Evolutionary conservation across 2,888 invertebrate genomes (phyloP), one percentile per base, ranked within the genome.

Genomic region (Drosophila borborema): DNA sequence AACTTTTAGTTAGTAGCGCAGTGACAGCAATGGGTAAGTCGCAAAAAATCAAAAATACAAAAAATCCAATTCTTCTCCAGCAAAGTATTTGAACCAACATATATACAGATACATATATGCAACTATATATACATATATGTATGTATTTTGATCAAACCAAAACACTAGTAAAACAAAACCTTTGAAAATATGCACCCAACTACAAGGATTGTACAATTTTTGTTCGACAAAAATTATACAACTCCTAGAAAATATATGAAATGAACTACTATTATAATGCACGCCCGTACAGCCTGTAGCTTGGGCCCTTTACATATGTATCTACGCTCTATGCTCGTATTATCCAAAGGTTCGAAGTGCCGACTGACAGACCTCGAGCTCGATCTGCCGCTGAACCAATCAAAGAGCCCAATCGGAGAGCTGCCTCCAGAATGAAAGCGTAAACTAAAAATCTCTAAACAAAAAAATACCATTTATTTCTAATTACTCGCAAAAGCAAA

Each of bases 321-420:
- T 78, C 78, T 88, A 86, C 90, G 90, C 84, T 87, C 80, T 89
- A 87, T 87, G 88, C 86, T 87, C 86, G 88, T 88, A 87, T 87
- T 87, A 86, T 87, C 83, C 90, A 89, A 87, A 89, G 86, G 86
- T 87, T 87, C 90, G 75, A 86, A 79, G 82, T 87, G 85, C 75
- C 76, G 64, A 78, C 86, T 81, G 85, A 89, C 85, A 89, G 87
- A 89, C 74, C 87, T 82, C 38, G 64, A 38, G 53, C 43, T 86
- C 72, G 88, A 82, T 82, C 86, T 89, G 89, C 88, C 80, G 85
- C 78, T 81, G 86, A 80, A 85, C 85, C 79, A 63, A 74, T 51
- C 64, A 69, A 45, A 71, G 65, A 77, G 58, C 81, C 64, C 73
- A 68, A 71, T 62, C 66, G 82, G 70, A 78, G 77, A 67, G 67